These are phyloP conservation scores for Laticauda laticaudata DNA, from an alignment of 2,113 vertebrate species.

Conservation along the genomic window DNA sequence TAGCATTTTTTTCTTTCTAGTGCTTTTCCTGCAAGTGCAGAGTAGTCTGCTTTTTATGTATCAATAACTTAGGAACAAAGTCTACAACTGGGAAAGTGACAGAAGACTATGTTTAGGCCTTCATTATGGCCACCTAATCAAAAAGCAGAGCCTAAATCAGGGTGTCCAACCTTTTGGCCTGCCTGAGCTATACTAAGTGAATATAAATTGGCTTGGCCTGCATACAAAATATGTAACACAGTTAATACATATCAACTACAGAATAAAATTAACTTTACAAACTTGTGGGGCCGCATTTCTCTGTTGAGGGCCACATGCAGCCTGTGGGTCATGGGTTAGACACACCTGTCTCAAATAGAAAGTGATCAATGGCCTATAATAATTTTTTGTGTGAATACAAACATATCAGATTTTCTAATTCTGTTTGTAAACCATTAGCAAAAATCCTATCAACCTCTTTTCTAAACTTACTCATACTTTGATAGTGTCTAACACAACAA, in stretches of 20 bases:
- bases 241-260: not conserved
- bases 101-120: not conserved
- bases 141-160: not conserved
- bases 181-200: not conserved
- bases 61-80: not conserved
- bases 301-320: not conserved
- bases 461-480: not conserved
- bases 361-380: not conserved
- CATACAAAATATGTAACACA: not conserved
- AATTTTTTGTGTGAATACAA: not conserved
- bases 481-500: not conserved
- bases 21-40: not conserved
- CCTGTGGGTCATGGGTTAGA: not conserved
- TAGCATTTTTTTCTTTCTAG: not conserved
- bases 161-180: not conserved
- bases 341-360: not conserved
- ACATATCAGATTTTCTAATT: not conserved
- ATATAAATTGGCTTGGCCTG: not conserved
- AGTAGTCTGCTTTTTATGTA: not conserved
- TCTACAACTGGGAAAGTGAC: not conserved
- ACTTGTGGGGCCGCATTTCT: not conserved
- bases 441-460: not conserved
- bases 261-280: not conserved
- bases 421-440: not conserved
- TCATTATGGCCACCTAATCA: not conserved